Evolutionary conservation across 2,888 invertebrate genomes (phyloP).

Genomic region (Ommatoiulus sabulosus): DNA sequence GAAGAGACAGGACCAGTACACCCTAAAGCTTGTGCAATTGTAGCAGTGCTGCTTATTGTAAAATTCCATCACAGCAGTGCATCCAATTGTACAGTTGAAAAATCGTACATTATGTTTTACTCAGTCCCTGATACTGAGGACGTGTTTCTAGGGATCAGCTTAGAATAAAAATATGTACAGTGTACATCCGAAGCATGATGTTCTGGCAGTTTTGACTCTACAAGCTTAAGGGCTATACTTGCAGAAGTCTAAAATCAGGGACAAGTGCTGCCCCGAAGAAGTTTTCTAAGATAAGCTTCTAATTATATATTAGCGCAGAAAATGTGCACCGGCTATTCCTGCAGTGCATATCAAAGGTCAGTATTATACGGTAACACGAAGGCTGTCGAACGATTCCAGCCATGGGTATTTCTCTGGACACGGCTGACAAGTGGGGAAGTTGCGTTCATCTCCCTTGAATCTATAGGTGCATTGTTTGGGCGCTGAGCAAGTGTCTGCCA

Average conservation of each 20-base stretch:
- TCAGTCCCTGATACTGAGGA: no score
- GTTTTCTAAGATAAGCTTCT: neutral
- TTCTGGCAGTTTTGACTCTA: neutral
- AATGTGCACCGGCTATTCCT: neutral
- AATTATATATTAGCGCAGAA: neutral
- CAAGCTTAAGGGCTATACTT: neutral
- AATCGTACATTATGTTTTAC: neutral
- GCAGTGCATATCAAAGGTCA: neutral
- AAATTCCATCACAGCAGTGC: neutral
- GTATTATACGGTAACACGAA: slow-evolving; percentile 37
- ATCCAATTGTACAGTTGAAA: neutral
- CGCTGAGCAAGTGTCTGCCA: slow-evolving; percentile 55
- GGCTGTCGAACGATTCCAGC: slow-evolving; percentile 76
- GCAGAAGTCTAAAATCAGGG: neutral
- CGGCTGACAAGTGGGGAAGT: slow-evolving; percentile 94
- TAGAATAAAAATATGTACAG: no score
- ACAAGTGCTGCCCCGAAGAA: neutral
- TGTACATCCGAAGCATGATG: neutral
- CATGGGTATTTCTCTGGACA: slow-evolving; percentile 95
- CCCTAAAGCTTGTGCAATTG: neutral
- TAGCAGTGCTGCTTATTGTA: neutral
- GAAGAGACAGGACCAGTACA: neutral
- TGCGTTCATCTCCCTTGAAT: slow-evolving; percentile 74
- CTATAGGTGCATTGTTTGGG: slow-evolving; percentile 58
- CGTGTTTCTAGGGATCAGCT: no score